A percentile compares a stretch with the other conserved stretches of the same genome.
phyloP scores from a whole-genome alignment of 2,113 vertebrate species.

The Phalacrocorax carbo region DNA sequence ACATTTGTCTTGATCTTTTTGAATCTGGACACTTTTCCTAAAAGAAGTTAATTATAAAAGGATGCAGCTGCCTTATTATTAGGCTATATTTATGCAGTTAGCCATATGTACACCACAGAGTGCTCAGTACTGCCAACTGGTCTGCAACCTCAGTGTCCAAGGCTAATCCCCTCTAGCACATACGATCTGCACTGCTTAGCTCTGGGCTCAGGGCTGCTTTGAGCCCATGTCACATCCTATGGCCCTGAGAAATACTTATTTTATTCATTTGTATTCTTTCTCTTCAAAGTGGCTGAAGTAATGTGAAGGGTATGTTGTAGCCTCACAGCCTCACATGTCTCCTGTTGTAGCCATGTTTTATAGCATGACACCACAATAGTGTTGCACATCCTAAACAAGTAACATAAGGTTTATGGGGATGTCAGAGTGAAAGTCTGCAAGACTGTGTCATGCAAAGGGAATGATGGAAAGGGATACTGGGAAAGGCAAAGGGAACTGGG shows the following conservation, averaged over 20 bases:
- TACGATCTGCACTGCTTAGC: background rate
- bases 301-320: rapidly evolving
- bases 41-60: background rate
- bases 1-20: background rate
- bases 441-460: background rate
- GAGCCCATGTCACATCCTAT: background rate
- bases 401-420: background rate
- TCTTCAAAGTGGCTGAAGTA: background rate
- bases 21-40: background rate
- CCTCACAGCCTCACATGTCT: background rate
- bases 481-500: too few relatives aligned
- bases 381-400: background rate
- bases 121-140: background rate
- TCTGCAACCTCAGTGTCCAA: background rate
- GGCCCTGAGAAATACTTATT: background rate
- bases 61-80: background rate
- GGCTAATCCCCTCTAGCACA: background rate
- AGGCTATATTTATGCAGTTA: background rate
- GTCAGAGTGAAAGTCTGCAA: background rate
- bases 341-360: too few relatives aligned
- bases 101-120: background rate
- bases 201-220: background rate
- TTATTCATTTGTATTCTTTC: background rate
- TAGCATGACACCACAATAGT: background rate
- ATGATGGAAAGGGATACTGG: too few relatives aligned